Percentiles rank a stretch among this genome's conserved stretches.
phyloP scores from a whole-genome alignment of 2,797 vertebrate genomes.

The Paedocypris micromegethes region DNA sequence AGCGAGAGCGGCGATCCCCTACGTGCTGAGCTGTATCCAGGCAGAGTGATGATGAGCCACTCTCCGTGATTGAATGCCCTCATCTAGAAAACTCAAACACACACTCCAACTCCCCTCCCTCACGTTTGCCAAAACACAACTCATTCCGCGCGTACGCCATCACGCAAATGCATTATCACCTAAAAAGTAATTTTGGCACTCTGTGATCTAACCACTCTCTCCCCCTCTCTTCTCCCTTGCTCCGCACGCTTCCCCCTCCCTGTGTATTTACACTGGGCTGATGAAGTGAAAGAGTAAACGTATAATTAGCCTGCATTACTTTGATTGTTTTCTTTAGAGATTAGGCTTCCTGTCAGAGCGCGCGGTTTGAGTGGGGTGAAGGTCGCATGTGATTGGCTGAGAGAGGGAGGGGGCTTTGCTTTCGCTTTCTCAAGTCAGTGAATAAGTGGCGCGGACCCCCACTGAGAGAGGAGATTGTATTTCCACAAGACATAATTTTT shows the following conservation, averaged over 20 bases:
- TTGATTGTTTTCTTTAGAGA: slow-evolving; percentile 82
- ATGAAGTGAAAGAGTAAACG: slow-evolving; percentile 77
- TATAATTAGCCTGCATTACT: slow-evolving; percentile 82
- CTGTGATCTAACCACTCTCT: slow-evolving; percentile 53
- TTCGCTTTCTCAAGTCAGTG: slow-evolving; percentile 80
- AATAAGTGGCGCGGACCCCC: slow-evolving; percentile 79
- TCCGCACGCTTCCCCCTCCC: slow-evolving; percentile 51
- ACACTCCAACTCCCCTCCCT: slow-evolving; percentile 23
- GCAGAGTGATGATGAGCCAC: slow-evolving; percentile 45
- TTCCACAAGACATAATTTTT: slow-evolving; percentile 95
- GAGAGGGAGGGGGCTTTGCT: slow-evolving; percentile 60
- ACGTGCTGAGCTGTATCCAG: slow-evolving; percentile 36
- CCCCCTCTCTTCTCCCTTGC: slow-evolving; percentile 26
- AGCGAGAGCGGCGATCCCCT: slow-evolving; percentile 22
- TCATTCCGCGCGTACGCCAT: slow-evolving; percentile 53
- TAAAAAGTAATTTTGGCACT: slow-evolving; percentile 59
- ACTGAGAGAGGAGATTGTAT: slow-evolving; percentile 93
- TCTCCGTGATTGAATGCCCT: slow-evolving; percentile 48
- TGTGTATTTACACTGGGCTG: slow-evolving; percentile 70
- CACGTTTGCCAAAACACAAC: slow-evolving; percentile 49
- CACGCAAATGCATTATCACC: slow-evolving; percentile 51
- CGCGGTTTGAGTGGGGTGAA: slow-evolving; percentile 74
- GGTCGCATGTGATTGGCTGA: slow-evolving; percentile 89
- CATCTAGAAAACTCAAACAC: slow-evolving; percentile 53
- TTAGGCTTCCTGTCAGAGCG: slow-evolving; percentile 74